Evolutionary conservation across 2,888 invertebrate species (phyloP).

Genomic region (Gari tellinella): DNA sequence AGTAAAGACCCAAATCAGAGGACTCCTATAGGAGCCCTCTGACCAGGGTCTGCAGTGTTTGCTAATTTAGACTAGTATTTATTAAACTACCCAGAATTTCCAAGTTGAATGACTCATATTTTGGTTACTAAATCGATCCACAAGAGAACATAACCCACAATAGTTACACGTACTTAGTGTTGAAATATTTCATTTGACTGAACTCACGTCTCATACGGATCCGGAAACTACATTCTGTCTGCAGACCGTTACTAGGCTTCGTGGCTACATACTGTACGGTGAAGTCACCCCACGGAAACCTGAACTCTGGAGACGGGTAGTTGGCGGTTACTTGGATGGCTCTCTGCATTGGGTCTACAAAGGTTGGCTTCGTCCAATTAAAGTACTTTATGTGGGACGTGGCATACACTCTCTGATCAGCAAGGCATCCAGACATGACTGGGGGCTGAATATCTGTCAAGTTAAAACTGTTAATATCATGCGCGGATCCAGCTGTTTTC

Average conservation of each 20-base stretch:
- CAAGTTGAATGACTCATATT: no score
- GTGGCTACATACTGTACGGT: conserved; percentile 60
- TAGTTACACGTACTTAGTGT: no score
- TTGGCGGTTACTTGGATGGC: conserved; percentile 47
- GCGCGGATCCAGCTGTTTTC: no score
- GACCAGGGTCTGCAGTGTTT: no score
- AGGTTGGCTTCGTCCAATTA: conserved; percentile 58
- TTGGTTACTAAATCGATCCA: no score
- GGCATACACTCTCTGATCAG: conserved; percentile 25
- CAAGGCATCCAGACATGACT: conserved; percentile 38
- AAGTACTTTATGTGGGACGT: conserved; percentile 18
- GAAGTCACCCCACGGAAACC: conserved; percentile 66
- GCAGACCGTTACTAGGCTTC: conserved; percentile 50
- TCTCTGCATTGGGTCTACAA: conserved; percentile 53
- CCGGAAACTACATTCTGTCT: conserved; percentile 52
- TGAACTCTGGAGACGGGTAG: conserved; percentile 38
- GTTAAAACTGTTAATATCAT: no score
- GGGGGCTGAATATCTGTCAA: conserved; percentile 69
- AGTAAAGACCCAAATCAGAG: no score
- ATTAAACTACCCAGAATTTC: no score
- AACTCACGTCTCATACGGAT: conserved; percentile 56
- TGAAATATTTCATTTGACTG: no score
- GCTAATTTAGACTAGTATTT: no score
- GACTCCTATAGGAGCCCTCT: no score
- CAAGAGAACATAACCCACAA: no score